Conservation (phyloP, 2,888 invertebrate genomes). For the Drosophila meridionalis region DNA sequence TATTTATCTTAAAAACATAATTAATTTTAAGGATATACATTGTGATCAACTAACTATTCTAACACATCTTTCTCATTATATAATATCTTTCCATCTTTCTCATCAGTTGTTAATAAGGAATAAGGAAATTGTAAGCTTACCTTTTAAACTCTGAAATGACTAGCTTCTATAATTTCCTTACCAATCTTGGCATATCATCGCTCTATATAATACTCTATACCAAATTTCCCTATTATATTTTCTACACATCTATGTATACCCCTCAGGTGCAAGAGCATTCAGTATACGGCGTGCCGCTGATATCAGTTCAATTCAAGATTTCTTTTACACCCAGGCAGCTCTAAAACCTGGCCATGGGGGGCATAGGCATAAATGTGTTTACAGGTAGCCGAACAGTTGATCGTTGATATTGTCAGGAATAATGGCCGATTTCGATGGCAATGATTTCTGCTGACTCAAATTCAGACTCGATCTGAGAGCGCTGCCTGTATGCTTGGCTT, state of each 20-base stretch:
- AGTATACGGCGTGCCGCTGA: neutral
- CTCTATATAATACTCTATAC: too few species aligned
- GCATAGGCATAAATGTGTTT: slow-evolving; percentile 53
- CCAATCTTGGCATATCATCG: too few species aligned
- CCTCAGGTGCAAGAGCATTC: neutral
- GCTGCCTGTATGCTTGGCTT: neutral
- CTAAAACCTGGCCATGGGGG: slow-evolving; percentile 60
- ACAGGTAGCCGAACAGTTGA: slow-evolving; percentile 59
- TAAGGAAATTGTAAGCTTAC: too few species aligned
- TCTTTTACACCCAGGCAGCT: slow-evolving; percentile 43
- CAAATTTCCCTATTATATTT: too few species aligned
- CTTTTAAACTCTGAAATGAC: too few species aligned
- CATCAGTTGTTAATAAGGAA: too few species aligned
- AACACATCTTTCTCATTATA: too few species aligned
- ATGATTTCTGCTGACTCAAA: slow-evolving; percentile 33
- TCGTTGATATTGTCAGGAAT: slow-evolving; percentile 50
- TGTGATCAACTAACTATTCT: too few species aligned
- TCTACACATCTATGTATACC: neutral
- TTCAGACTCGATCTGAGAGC: slow-evolving; percentile 32
- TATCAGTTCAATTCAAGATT: neutral
- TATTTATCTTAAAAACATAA: too few species aligned
- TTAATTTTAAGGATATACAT: too few species aligned
- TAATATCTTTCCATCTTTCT: too few species aligned
- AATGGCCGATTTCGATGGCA: slow-evolving; percentile 36
- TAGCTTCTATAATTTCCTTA: too few species aligned